These are phyloP conservation scores for Spermophilus dauricus DNA, from an alignment of 2,113 vertebrate genomes.

Conservation along the genomic window DNA sequence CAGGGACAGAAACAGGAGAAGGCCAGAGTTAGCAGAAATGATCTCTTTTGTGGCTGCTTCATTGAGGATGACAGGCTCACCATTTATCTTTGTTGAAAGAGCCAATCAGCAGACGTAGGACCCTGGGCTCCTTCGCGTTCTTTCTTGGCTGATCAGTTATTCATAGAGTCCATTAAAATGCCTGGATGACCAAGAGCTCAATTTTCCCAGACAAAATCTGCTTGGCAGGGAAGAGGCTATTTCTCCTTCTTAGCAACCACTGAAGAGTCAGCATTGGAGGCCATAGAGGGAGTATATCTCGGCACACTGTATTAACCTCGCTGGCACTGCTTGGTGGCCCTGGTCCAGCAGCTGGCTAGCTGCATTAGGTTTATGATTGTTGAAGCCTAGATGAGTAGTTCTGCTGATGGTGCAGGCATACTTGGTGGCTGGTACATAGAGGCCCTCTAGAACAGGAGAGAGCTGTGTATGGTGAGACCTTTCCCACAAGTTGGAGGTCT, in stretches of 20 bases:
- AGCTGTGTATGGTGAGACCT: background rate
- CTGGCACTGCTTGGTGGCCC: constrained; percentile 60
- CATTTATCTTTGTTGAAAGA: constrained; percentile 78
- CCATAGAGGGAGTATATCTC: constrained; percentile 18
- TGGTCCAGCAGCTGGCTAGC: constrained; percentile 42
- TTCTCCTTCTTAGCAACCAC: constrained; percentile 71
- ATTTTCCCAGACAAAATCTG: constrained; percentile 58
- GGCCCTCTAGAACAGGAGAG: background rate
- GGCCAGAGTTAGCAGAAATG: constrained; percentile 20
- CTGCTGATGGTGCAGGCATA: background rate
- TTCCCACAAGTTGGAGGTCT: background rate
- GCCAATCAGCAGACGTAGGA: constrained; percentile 62
- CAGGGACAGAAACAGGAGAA: constrained; percentile 58
- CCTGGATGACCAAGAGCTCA: constrained; percentile 78
- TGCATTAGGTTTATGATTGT: background rate
- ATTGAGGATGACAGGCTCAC: constrained; percentile 58
- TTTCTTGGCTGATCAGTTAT: constrained; percentile 73
- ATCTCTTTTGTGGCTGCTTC: constrained; percentile 58
- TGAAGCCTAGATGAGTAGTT: background rate
- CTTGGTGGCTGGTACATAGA: background rate
- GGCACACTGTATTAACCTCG: constrained; percentile 58
- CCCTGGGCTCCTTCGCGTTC: constrained; percentile 50
- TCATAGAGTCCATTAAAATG: constrained; percentile 81
- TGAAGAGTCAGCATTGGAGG: constrained; percentile 67
- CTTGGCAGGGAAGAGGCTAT: constrained; percentile 70